phyloP scores from a whole-genome alignment of 2,888 invertebrate species.

The Mactromeris polynyma region DNA sequence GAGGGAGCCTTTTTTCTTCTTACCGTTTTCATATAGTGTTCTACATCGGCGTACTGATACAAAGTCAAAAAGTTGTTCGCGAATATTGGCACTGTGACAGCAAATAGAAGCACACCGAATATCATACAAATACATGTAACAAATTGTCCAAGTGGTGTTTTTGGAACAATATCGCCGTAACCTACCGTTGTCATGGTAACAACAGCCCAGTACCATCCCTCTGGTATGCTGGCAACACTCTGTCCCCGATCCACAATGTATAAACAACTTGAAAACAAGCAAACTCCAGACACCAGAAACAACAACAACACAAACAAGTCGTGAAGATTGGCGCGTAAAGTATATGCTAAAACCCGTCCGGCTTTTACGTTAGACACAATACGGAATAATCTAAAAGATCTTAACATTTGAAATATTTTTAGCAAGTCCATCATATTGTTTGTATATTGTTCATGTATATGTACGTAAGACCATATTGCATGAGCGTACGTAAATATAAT shows the following conservation, averaged over 20 bases:
- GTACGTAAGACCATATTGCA: constrained; percentile 32
- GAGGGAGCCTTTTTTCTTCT: not conserved
- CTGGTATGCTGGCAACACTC: constrained; percentile 47
- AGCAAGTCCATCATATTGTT: constrained; percentile 48
- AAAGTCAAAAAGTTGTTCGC: constrained; percentile 61
- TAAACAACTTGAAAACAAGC: constrained; percentile 61
- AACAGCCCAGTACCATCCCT: constrained; percentile 63
- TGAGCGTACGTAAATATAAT: constrained; percentile 47
- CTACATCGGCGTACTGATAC: constrained; percentile 48
- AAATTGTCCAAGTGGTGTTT: constrained; percentile 40
- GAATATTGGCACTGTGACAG: constrained; percentile 63
- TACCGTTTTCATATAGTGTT: not conserved
- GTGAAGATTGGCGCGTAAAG: constrained; percentile 49
- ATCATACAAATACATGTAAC: constrained; percentile 51
- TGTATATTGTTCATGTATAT: constrained; percentile 46
- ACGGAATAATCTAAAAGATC: constrained; percentile 58
- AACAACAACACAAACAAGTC: constrained; percentile 53
- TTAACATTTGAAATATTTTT: constrained; percentile 58
- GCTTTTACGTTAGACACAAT: constrained; percentile 59
- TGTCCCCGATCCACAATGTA: constrained; percentile 52
- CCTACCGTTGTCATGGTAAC: constrained; percentile 67
- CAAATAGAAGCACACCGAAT: constrained; percentile 60
- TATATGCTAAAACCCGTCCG: constrained; percentile 54
- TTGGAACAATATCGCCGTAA: constrained; percentile 60
- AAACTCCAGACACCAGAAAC: constrained; percentile 55